Evolutionary conservation across 2,888 invertebrate genomes (phyloP).

Genomic region (Diaperis boleti): DNA sequence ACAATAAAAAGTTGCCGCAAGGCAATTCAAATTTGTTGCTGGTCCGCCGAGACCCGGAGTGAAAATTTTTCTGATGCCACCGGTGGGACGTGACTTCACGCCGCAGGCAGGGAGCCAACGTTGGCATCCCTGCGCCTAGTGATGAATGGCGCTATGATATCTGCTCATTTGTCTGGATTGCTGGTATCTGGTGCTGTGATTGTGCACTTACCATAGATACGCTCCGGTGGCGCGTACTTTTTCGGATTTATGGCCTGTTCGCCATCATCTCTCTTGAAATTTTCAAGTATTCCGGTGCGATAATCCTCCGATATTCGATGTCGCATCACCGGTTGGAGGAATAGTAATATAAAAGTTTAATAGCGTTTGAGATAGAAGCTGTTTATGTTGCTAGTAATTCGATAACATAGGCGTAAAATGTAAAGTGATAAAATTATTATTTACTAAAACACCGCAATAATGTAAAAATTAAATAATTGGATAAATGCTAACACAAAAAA

Average conservation of each 20-base stretch:
- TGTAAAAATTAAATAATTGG: too few species aligned
- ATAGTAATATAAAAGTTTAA: too few species aligned
- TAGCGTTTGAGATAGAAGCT: too few species aligned
- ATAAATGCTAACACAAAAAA: too few species aligned
- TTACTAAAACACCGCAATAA: too few species aligned
- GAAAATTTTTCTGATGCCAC: conserved; percentile 29
- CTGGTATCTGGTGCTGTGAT: conserved; percentile 55
- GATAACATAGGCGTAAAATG: too few species aligned
- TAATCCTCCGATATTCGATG: conserved; percentile 24
- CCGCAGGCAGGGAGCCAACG: conserved; percentile 3
- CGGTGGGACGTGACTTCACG: conserved; percentile 17
- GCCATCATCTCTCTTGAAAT: conserved; percentile 44
- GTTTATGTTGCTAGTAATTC: too few species aligned
- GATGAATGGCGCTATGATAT: conserved; percentile 57
- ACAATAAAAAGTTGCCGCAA: conserved; percentile 23
- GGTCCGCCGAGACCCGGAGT: conserved; percentile 8
- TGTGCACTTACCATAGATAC: conserved; percentile 56
- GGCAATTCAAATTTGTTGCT: conserved; percentile 30
- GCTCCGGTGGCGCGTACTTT: conserved; percentile 48
- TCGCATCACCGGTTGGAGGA: conserved; percentile 14
- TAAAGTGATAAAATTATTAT: too few species aligned
- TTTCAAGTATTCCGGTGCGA: conserved; percentile 33
- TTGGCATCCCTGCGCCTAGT: conserved; percentile 35
- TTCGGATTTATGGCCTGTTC: conserved; percentile 48
- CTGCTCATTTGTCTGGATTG: conserved; percentile 60